Percentiles rank a stretch among this genome's conserved stretches.
Evolutionary conservation across 2,888 invertebrate genomes (phyloP).

Genomic region (Meteorus cinctellus): DNA sequence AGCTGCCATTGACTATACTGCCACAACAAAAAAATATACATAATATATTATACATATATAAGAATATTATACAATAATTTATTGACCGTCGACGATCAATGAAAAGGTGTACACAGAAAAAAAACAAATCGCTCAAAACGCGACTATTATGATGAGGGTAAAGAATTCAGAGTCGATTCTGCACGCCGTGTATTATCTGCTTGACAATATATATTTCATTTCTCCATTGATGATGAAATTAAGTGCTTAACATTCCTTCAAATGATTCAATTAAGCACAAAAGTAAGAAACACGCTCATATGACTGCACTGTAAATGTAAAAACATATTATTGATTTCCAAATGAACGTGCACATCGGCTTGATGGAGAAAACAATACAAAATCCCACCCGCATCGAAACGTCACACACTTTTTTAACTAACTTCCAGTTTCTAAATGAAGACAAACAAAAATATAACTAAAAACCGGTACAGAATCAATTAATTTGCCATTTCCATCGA

Average conservation of each 20-base stretch:
- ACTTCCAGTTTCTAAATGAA: conserved; percentile 63
- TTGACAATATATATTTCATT: not conserved
- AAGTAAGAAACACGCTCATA: no score
- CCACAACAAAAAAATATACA: conserved; percentile 62
- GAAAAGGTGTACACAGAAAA: not conserved
- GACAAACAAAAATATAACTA: conserved; percentile 38
- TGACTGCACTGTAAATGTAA: not conserved
- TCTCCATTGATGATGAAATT: not conserved
- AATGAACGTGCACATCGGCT: not conserved
- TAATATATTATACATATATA: conserved; percentile 22
- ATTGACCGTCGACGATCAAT: conserved; percentile 38
- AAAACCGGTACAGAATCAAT: no score
- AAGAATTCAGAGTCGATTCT: not conserved
- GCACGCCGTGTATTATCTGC: not conserved
- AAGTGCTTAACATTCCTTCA: not conserved
- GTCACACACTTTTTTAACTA: conserved; percentile 54
- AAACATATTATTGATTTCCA: not conserved
- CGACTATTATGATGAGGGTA: not conserved
- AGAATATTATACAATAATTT: conserved; percentile 30
- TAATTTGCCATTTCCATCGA: conserved; percentile 17
- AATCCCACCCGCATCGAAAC: conserved; percentile 37
- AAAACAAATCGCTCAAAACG: conserved; percentile 13
- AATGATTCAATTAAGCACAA: not conserved
- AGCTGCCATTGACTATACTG: conserved; percentile 72
- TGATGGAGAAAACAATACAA: conserved; percentile 26